Evolutionary conservation across 2,888 invertebrate species (phyloP).

Genomic region (Apotomis betuletana): DNA sequence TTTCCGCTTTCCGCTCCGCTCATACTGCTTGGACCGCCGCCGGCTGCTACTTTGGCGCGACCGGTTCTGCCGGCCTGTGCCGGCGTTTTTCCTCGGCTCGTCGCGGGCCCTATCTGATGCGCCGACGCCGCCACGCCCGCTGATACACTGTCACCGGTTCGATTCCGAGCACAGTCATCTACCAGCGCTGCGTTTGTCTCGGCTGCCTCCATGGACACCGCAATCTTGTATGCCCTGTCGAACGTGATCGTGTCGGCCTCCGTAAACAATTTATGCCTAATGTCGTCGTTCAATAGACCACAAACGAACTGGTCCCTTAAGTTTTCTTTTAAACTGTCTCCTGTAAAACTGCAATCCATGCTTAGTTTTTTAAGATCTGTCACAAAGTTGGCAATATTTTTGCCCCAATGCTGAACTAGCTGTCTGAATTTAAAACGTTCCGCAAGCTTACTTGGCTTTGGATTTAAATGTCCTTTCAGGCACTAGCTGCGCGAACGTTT

Average conservation of each 20-base stretch:
- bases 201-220: slow-evolving; percentile 3
- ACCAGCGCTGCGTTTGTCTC: slow-evolving; percentile 14
- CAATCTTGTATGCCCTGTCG: background rate
- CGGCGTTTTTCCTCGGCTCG: background rate
- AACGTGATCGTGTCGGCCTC: slow-evolving; percentile 4
- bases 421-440: slow-evolving; percentile 46
- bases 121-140: background rate
- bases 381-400: slow-evolving; percentile 37
- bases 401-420: slow-evolving; percentile 33
- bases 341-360: slow-evolving; percentile 40
- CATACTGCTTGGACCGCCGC: slow-evolving; percentile 2
- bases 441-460: slow-evolving; percentile 42
- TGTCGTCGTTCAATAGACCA: background rate
- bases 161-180: slow-evolving; percentile 1
- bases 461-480: slow-evolving; percentile 42
- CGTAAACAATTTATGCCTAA: slow-evolving; percentile 6
- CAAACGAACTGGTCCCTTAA: slow-evolving; percentile 1
- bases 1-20: slow-evolving; percentile 5
- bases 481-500: slow-evolving; percentile 31
- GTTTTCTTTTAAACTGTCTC: background rate
- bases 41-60: background rate
- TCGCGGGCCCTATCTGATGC: background rate
- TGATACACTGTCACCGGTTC: background rate
- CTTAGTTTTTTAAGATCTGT: slow-evolving; percentile 44
- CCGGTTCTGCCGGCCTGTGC: background rate